phyloP scores from a whole-genome alignment of 2,888 invertebrate genomes.

The Syrphus vitripennis region DNA sequence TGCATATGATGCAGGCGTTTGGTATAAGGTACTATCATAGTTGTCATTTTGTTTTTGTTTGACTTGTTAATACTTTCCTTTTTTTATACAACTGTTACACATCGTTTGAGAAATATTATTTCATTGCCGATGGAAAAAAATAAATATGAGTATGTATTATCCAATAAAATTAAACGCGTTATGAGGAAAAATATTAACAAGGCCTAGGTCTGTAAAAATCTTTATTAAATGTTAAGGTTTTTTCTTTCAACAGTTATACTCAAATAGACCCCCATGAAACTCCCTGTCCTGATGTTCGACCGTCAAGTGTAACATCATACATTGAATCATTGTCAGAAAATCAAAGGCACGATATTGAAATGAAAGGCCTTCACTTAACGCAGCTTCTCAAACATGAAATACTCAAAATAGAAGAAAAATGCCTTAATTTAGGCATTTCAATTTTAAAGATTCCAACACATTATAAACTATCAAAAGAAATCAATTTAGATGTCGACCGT shows the following conservation, averaged over 20 bases:
- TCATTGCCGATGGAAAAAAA: no score
- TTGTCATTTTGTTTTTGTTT: background rate
- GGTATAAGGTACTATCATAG: background rate
- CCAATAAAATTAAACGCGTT: background rate
- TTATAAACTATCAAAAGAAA: conserved; percentile 4
- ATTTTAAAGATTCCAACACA: conserved; percentile 35
- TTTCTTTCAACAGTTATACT: background rate
- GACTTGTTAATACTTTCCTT: background rate
- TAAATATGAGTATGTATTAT: no score
- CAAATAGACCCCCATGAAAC: background rate
- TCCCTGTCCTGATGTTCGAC: background rate
- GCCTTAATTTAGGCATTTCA: conserved; percentile 25
- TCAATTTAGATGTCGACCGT: conserved; percentile 7
- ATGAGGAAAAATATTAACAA: background rate
- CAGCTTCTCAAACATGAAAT: conserved; percentile 15
- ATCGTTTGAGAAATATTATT: no score
- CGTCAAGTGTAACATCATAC: background rate
- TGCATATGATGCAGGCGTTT: background rate
- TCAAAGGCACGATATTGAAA: background rate
- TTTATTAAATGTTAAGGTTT: background rate
- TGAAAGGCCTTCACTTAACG: background rate
- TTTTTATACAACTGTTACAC: background rate
- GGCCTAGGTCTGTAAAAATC: background rate
- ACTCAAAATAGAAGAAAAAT: conserved; percentile 23
- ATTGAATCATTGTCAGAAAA: background rate